phyloP scores from a whole-genome alignment of 2,797 vertebrate genomes.

The Sitta carolinensis region DNA sequence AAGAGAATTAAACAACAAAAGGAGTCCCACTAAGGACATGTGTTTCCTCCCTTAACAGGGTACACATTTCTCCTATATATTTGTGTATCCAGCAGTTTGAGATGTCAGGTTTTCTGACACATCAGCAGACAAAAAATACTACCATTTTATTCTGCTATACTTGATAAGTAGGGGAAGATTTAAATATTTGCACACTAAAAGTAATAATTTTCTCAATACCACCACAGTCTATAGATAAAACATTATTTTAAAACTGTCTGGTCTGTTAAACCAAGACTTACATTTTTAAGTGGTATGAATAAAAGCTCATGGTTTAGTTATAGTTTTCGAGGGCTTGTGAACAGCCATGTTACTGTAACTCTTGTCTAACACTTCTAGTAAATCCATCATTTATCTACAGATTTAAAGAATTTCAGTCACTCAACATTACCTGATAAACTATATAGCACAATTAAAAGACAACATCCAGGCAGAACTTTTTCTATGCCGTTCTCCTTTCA shows the following conservation, averaged over 20 bases:
- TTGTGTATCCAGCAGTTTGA: background rate
- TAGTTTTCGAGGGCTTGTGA: background rate
- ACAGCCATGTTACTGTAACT: background rate
- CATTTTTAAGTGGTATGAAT: background rate
- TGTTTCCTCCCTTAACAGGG: background rate
- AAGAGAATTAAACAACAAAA: background rate
- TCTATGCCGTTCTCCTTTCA: background rate
- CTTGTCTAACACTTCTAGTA: background rate
- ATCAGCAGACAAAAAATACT: background rate
- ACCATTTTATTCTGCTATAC: background rate
- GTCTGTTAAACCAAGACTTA: background rate
- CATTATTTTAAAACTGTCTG: background rate
- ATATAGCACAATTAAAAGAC: background rate
- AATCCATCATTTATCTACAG: background rate
- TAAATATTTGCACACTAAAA: background rate
- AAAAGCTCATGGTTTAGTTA: background rate
- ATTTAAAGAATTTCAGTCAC: background rate
- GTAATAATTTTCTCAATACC: background rate
- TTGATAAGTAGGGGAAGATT: background rate
- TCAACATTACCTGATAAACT: rapidly evolving
- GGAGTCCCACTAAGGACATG: background rate
- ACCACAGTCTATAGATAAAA: background rate
- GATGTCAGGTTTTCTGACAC: background rate
- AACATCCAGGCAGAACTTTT: background rate
- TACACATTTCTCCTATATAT: background rate